Conservation (phyloP, 2,888 invertebrate genomes). For the Ochropacha duplaris region DNA sequence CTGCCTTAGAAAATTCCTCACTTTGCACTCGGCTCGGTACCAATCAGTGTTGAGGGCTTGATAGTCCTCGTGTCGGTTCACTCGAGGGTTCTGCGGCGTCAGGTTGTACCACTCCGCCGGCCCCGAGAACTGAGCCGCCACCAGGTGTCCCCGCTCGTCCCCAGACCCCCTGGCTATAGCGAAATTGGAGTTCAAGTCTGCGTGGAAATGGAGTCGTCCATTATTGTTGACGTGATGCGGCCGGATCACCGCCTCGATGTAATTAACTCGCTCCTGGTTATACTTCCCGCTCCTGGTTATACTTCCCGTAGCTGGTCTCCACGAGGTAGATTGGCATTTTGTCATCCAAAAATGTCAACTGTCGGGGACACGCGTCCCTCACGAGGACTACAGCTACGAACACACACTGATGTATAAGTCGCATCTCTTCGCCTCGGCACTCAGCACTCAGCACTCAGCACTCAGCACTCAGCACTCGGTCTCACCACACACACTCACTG, state of each 20-base stretch:
- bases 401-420: neutral
- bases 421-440: neutral
- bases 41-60: conserved; percentile 13
- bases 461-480: no score
- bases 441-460: no score
- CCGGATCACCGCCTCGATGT: neutral
- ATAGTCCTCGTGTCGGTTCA: conserved; percentile 12
- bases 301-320: neutral
- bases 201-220: neutral
- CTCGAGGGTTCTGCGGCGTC: conserved; percentile 12
- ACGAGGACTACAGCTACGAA: neutral
- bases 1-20: conserved; percentile 9
- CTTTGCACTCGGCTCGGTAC: conserved; percentile 14
- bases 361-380: neutral
- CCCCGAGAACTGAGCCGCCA: conserved; percentile 15
- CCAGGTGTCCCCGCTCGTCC: conserved; percentile 14
- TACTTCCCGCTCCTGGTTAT: neutral
- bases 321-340: neutral
- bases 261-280: neutral
- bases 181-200: neutral
- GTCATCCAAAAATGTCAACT: neutral
- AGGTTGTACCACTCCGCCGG: conserved; percentile 16
- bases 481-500: no score
- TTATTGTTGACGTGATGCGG: neutral
- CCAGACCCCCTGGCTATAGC: conserved; percentile 5